Percentiles rank a stretch among this genome's conserved stretches.
Conservation (phyloP, 2,888 invertebrate genomes). For the Mechanitis messenoides region DNA sequence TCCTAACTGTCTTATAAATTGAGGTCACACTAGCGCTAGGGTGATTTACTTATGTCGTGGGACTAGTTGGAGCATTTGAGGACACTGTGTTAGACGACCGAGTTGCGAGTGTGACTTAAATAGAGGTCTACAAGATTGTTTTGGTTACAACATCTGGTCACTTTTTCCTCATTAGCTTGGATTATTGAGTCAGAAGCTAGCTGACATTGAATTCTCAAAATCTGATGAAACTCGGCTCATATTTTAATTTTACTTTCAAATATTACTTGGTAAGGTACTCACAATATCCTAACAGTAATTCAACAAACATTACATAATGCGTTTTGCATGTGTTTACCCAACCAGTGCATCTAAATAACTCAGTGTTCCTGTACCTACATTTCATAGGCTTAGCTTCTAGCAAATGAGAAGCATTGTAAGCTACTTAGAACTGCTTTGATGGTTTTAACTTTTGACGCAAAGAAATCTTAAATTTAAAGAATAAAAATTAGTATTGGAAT, state of each 20-base stretch:
- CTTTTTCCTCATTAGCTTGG: no score
- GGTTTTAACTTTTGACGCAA: not conserved
- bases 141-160: not conserved
- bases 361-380: not conserved
- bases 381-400: not conserved
- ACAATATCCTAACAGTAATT: not conserved
- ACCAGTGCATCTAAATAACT: conserved; percentile 6
- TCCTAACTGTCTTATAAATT: conserved; percentile 33
- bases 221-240: no score
- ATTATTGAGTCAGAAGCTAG: no score
- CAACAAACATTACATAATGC: not conserved
- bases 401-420: not conserved
- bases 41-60: conserved; percentile 16
- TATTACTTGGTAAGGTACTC: not conserved
- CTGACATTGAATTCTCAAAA: no score
- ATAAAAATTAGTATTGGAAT: no score
- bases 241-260: not conserved
- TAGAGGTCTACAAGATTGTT: conserved; percentile 1
- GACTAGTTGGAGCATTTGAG: conserved; percentile 5
- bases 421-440: not conserved
- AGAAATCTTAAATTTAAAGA: no score
- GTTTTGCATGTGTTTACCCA: not conserved
- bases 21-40: conserved; percentile 27
- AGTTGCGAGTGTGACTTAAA: conserved; percentile 1
- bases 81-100: conserved; percentile 10